Percentiles rank a stretch among this genome's conserved stretches.
Evolutionary conservation across 2,888 invertebrate species (phyloP).

Genomic region (Dryobota labecula): DNA sequence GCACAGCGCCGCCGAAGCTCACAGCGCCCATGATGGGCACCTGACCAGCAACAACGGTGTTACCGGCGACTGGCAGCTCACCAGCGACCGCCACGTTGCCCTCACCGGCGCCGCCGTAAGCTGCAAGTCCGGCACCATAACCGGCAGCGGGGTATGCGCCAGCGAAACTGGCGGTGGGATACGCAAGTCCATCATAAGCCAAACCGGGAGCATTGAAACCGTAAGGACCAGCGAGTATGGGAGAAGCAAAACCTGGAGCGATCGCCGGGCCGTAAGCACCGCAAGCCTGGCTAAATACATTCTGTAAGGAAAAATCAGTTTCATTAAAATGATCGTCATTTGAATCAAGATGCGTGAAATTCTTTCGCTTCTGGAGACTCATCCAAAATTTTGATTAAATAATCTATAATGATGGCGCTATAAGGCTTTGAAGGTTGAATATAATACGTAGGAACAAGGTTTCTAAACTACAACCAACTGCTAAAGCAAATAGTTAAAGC

Average conservation of each 20-base stretch:
- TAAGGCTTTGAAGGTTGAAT: neutral
- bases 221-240: neutral
- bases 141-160: slow-evolving; percentile 1
- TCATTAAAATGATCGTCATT: neutral
- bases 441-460: neutral
- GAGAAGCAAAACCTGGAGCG: neutral
- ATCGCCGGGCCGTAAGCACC: slow-evolving; percentile 2
- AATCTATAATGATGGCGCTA: too few relatives aligned
- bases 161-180: neutral
- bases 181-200: slow-evolving; percentile 7
- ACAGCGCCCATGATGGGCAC: slow-evolving; percentile 53
- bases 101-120: slow-evolving; percentile 66
- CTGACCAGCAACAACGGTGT: slow-evolving; percentile 41
- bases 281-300: slow-evolving; percentile 45
- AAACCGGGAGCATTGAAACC: slow-evolving; percentile 13
- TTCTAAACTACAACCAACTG: neutral
- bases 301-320: slow-evolving; percentile 22
- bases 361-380: neutral
- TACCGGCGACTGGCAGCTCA: slow-evolving; percentile 60
- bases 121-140: neutral
- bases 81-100: slow-evolving; percentile 63
- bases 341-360: neutral
- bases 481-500: too few relatives aligned
- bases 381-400: neutral
- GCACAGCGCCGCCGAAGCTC: slow-evolving; percentile 53